phyloP scores from a whole-genome alignment of 1,140 invertebrate genomes.

The Argopecten irradians region DNA sequence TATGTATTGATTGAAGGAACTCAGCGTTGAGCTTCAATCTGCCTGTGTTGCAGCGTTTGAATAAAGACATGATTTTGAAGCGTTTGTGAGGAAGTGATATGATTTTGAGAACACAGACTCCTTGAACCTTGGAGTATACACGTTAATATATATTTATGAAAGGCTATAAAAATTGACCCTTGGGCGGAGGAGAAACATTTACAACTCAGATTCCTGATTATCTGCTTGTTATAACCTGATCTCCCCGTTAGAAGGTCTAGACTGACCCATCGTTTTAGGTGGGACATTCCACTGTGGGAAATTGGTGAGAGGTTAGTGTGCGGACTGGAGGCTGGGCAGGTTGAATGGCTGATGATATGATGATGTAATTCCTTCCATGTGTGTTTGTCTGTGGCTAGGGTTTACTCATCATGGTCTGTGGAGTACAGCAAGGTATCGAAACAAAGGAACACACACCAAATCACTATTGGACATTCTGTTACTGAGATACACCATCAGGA shows the following conservation, averaged over 20 bases:
- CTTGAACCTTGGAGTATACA: neutral
- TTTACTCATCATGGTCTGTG: neutral
- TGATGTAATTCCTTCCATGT: neutral
- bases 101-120: neutral
- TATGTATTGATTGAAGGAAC: constrained; percentile 11
- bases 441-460: neutral
- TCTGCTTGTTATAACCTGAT: neutral
- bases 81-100: neutral
- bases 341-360: constrained; percentile 21
- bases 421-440: too few species aligned
- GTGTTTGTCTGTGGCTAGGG: neutral
- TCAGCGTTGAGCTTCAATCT: neutral
- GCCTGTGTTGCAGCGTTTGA: neutral
- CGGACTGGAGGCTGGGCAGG: neutral
- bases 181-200: neutral
- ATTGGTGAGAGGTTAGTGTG: neutral
- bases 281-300: constrained; percentile 19
- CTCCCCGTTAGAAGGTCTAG: constrained; percentile 5
- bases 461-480: neutral
- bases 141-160: neutral
- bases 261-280: neutral
- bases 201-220: constrained; percentile 1
- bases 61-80: neutral
- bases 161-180: neutral
- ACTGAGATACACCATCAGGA: neutral